These are phyloP conservation scores for Melanostoma scalare DNA, from an alignment of 2,888 invertebrate species.

Conservation along the genomic window DNA sequence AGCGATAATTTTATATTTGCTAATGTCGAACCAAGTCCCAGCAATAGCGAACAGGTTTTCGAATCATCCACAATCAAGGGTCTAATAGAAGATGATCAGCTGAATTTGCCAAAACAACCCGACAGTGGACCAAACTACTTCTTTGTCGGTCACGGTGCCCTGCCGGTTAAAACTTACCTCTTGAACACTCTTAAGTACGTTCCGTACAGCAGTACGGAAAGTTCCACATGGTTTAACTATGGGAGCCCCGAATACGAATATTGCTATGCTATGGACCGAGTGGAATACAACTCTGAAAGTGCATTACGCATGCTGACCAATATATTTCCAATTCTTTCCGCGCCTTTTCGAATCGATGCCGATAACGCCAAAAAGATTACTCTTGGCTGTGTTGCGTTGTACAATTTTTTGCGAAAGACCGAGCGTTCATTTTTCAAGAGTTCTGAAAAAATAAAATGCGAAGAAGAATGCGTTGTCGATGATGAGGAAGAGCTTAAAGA, in stretches of 20 bases:
- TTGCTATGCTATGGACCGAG: slow-evolving; percentile 75
- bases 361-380: slow-evolving; percentile 80
- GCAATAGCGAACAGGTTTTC: slow-evolving; percentile 78
- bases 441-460: slow-evolving; percentile 78
- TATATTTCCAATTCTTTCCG: slow-evolving; percentile 79
- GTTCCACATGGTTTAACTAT: slow-evolving; percentile 67
- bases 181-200: slow-evolving; percentile 76
- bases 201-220: slow-evolving; percentile 70
- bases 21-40: slow-evolving; percentile 78
- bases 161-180: slow-evolving; percentile 78
- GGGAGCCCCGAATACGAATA: slow-evolving; percentile 70
- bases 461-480: slow-evolving; percentile 78
- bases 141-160: slow-evolving; percentile 77
- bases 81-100: slow-evolving; percentile 75
- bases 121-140: slow-evolving; percentile 74
- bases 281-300: slow-evolving; percentile 71
- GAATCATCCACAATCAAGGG: slow-evolving; percentile 78
- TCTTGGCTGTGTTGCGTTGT: slow-evolving; percentile 79
- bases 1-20: slow-evolving; percentile 79
- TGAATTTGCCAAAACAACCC: slow-evolving; percentile 73
- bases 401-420: slow-evolving; percentile 80
- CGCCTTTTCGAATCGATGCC: slow-evolving; percentile 79
- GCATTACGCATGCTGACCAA: slow-evolving; percentile 79
- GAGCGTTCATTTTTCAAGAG: slow-evolving; percentile 78
- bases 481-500: slow-evolving; percentile 79